These are phyloP conservation scores for Albula glossodonta DNA, from an alignment of 2,113 vertebrate species.

Conservation along the genomic window DNA sequence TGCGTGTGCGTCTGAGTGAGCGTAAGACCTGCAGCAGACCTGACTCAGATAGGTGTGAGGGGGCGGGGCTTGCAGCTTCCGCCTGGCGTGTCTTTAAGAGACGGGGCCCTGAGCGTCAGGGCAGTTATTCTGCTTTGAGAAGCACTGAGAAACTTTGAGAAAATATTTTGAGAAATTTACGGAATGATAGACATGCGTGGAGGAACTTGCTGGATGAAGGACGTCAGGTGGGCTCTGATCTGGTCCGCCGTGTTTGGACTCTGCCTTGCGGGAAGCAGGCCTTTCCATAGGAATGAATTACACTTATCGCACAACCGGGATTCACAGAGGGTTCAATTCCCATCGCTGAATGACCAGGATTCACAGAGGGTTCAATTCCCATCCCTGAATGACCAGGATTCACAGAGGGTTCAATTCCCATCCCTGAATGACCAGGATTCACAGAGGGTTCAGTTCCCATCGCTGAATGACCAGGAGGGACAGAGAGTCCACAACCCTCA, in stretches of 20 bases:
- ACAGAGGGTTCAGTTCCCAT: slow-evolving; percentile 47
- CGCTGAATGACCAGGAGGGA: slow-evolving; percentile 34
- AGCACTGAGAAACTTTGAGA: no score
- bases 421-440: slow-evolving; percentile 34
- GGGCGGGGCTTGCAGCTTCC: slow-evolving; percentile 59
- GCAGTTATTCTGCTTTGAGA: slow-evolving; percentile 47
- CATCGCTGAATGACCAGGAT: slow-evolving; percentile 37
- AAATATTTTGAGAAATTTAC: slow-evolving; percentile 27
- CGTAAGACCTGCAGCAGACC: slow-evolving; percentile 41
- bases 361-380: slow-evolving; percentile 57
- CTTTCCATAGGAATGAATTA: slow-evolving; percentile 30
- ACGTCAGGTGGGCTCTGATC: slow-evolving; percentile 61
- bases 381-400: slow-evolving; percentile 46
- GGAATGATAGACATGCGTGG: slow-evolving; percentile 53
- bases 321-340: slow-evolving; percentile 51
- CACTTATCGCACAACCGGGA: slow-evolving; percentile 39
- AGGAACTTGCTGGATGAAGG: slow-evolving; percentile 21
- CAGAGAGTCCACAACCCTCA: slow-evolving; percentile 34
- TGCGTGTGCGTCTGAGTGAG: slow-evolving; percentile 34
- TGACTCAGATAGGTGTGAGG: slow-evolving; percentile 75
- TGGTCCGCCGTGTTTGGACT: slow-evolving; percentile 61
- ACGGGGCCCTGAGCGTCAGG: slow-evolving; percentile 38
- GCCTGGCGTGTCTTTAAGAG: slow-evolving; percentile 70
- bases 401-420: slow-evolving; percentile 41
- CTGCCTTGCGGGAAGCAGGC: slow-evolving; percentile 67